A percentile compares a stretch with the other conserved stretches of the same genome.
Conservation (phyloP, 2,113 vertebrate genomes). For the Scomber colias region DNA sequence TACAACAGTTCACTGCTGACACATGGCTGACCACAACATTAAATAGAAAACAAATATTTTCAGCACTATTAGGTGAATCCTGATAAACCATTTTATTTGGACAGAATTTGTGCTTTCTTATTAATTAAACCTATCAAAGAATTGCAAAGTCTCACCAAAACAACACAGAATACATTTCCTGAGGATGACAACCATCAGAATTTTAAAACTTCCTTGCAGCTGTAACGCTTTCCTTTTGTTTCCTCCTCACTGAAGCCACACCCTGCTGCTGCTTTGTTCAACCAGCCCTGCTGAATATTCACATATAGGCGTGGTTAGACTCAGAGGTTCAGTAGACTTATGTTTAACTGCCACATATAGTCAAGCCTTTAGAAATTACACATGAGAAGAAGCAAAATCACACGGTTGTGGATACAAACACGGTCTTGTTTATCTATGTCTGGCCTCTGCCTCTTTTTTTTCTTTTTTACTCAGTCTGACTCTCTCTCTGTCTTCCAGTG, state of each 20-base stretch:
- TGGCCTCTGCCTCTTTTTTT: slow-evolving; percentile 3
- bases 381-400: slow-evolving; percentile 41
- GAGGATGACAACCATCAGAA: slow-evolving; percentile 11
- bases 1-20: not conserved
- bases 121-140: not conserved
- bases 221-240: slow-evolving; percentile 60
- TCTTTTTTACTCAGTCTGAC: slow-evolving; percentile 25
- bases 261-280: slow-evolving; percentile 76
- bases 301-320: slow-evolving; percentile 60
- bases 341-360: slow-evolving; percentile 27
- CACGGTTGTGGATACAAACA: slow-evolving; percentile 52
- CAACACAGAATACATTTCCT: not conserved
- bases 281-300: slow-evolving; percentile 67
- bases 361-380: slow-evolving; percentile 43
- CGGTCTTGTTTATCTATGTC: slow-evolving; percentile 35
- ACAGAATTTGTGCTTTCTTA: too few species aligned
- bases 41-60: not conserved
- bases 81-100: not conserved
- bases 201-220: slow-evolving; percentile 39
- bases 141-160: not conserved
- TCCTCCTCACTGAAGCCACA: slow-evolving; percentile 57
- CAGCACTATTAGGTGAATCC: not conserved
- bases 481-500: slow-evolving; percentile 53
- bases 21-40: not conserved
- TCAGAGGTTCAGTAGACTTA: slow-evolving; percentile 9